Evolutionary conservation across 2,113 vertebrate species (phyloP).

Genomic region (Ahaetulla prasina): DNA sequence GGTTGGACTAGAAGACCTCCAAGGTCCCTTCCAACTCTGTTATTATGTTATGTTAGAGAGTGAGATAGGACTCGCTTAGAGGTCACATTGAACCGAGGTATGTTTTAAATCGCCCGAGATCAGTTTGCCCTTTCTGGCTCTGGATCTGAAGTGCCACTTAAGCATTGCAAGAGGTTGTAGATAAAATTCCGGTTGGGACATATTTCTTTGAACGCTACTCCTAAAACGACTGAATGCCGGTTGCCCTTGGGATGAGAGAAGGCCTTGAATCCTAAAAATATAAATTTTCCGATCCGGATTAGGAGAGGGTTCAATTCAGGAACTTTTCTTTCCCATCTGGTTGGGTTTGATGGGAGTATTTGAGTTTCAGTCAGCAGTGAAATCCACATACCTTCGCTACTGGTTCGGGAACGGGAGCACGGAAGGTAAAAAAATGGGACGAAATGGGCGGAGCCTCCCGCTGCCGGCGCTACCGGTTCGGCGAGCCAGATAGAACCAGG

Average conservation of each 20-base stretch:
- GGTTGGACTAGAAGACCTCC: too few species aligned
- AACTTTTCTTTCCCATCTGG: not conserved
- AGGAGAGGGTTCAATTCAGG: not conserved
- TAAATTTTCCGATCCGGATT: not conserved
- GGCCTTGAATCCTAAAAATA: not conserved
- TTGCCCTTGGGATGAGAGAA: not conserved
- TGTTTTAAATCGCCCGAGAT: not conserved
- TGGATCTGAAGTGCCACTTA: rapidly evolving
- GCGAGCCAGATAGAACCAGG: too few species aligned
- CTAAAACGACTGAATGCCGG: not conserved
- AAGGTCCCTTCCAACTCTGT: too few species aligned
- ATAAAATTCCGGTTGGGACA: conserved; percentile 5
- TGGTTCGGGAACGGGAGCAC: too few species aligned
- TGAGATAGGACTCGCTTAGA: not conserved
- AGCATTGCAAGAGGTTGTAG: not conserved
- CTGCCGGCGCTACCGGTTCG: too few species aligned
- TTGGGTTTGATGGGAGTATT: not conserved
- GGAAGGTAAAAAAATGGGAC: too few species aligned
- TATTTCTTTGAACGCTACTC: not conserved
- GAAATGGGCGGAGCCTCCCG: too few species aligned
- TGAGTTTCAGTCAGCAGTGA: not conserved
- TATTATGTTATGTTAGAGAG: too few species aligned
- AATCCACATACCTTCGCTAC: too few species aligned
- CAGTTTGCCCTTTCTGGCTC: not conserved
- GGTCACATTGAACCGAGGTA: not conserved